These are phyloP conservation scores for Hyperopisus bebe DNA, from an alignment of 2,113 vertebrate species.

Conservation along the genomic window DNA sequence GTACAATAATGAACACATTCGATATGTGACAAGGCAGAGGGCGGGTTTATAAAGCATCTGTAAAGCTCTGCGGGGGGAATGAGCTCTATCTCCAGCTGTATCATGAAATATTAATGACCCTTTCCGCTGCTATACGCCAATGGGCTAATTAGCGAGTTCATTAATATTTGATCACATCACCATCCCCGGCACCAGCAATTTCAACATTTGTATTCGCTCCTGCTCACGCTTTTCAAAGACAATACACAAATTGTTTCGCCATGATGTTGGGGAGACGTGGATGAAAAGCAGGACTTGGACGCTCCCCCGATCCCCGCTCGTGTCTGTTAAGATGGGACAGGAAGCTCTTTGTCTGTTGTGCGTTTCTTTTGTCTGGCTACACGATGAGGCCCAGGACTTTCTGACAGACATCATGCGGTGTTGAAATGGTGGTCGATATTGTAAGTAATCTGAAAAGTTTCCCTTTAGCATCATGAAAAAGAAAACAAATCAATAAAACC, in stretches of 20 bases:
- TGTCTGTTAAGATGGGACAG: not conserved
- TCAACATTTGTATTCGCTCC: constrained; percentile 17
- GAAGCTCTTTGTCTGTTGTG: not conserved
- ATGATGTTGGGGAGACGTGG: not conserved
- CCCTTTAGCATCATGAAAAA: not conserved
- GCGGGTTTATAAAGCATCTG: not conserved
- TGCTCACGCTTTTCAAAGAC: constrained; percentile 22
- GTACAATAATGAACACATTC: not conserved
- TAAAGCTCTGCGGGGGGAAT: constrained; percentile 13
- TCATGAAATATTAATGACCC: constrained; percentile 35
- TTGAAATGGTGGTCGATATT: not conserved
- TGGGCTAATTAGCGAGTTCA: constrained; percentile 27
- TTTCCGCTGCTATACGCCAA: constrained; percentile 27
- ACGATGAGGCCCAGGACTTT: not conserved
- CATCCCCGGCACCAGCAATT: constrained; percentile 26
- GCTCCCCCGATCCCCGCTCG: not conserved
- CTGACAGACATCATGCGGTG: not conserved
- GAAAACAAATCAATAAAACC: not conserved
- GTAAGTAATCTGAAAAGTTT: not conserved
- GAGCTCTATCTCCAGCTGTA: constrained; percentile 24
- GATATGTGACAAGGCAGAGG: not conserved
- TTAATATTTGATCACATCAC: constrained; percentile 33
- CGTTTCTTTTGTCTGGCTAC: not conserved
- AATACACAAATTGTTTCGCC: not conserved
- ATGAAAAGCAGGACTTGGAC: not conserved